phyloP scores from a whole-genome alignment of 1,140 invertebrate species.

The Drosophila subpulchrella region DNA sequence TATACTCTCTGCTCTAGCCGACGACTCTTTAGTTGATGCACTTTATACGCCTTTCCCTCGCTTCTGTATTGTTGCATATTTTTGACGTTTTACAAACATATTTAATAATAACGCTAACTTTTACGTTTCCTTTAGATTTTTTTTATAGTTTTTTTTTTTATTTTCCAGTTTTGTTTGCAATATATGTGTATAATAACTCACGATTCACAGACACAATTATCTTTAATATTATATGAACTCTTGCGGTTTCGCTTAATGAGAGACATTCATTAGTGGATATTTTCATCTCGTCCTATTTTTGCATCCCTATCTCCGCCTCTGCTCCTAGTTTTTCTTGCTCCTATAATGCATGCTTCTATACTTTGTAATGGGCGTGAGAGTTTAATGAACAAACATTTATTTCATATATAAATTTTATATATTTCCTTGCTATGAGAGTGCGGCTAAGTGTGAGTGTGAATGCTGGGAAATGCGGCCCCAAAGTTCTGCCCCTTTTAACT shows the following conservation, averaged over 20 bases:
- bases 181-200: slow-evolving; percentile 72
- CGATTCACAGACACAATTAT: slow-evolving; percentile 77
- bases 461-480: slow-evolving; percentile 29
- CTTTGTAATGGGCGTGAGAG: slow-evolving; percentile 67
- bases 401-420: slow-evolving; percentile 53
- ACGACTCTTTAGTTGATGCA: slow-evolving; percentile 49
- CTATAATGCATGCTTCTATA: slow-evolving; percentile 67
- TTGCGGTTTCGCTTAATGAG: slow-evolving; percentile 47
- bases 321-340: slow-evolving; percentile 48
- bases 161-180: slow-evolving; percentile 30
- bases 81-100: slow-evolving; percentile 68
- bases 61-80: slow-evolving; percentile 27
- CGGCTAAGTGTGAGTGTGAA: slow-evolving; percentile 46
- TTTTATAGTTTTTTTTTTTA: slow-evolving; percentile 29
- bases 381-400: slow-evolving; percentile 71
- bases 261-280: slow-evolving; percentile 31
- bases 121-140: slow-evolving; percentile 44
- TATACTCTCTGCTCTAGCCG: slow-evolving; percentile 21
- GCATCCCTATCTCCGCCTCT: slow-evolving; percentile 8
- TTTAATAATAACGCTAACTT: slow-evolving; percentile 72
- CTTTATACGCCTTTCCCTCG: slow-evolving; percentile 17
- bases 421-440: slow-evolving; percentile 56
- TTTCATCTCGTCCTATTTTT: slow-evolving; percentile 6
- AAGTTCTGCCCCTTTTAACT: slow-evolving; percentile 15
- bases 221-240: slow-evolving; percentile 57